These are phyloP conservation scores for Gobius niger DNA, from an alignment of 2,113 vertebrate genomes.

Conservation along the genomic window DNA sequence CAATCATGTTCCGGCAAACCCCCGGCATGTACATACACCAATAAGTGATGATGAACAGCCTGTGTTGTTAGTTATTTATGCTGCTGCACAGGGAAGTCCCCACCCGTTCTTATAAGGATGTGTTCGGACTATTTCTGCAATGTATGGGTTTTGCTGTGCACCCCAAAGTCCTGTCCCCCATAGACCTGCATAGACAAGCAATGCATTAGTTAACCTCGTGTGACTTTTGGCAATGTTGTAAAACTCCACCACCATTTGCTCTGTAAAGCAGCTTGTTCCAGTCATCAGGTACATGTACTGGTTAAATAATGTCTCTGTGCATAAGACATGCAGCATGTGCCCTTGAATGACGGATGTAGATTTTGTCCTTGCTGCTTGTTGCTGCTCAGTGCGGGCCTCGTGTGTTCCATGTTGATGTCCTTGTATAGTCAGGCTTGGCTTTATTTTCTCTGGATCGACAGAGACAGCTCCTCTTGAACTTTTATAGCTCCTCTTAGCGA, in stretches of 20 bases:
- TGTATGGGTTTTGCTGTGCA: constrained; percentile 19
- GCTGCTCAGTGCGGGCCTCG: constrained; percentile 56
- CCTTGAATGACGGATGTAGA: constrained; percentile 70
- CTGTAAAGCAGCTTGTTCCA: constrained; percentile 11
- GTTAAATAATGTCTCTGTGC: constrained; percentile 50
- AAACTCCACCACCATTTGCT: constrained; percentile 35
- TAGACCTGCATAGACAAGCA: constrained; percentile 27
- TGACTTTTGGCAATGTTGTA: constrained; percentile 33
- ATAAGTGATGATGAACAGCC: constrained; percentile 94
- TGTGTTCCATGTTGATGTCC: constrained; percentile 70
- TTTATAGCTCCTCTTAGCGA: constrained; percentile 73
- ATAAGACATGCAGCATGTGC: constrained; percentile 54
- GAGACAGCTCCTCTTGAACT: constrained; percentile 78
- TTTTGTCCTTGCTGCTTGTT: constrained; percentile 71
- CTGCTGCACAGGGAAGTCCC: constrained; percentile 56
- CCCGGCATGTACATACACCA: constrained; percentile 90
- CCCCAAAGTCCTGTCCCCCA: constrained; percentile 25
- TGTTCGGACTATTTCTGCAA: constrained; percentile 18
- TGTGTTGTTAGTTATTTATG: constrained; percentile 87
- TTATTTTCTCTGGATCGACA: constrained; percentile 75
- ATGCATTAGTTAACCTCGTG: constrained; percentile 60
- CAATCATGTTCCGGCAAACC: constrained; percentile 97
- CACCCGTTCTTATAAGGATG: constrained; percentile 46
- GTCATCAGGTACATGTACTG: constrained; percentile 30
- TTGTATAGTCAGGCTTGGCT: constrained; percentile 72